Evolutionary conservation across 2,113 vertebrate genomes (phyloP), one percentile per base, ranked within the genome.

Genomic region (Chlamydotis undulata): DNA sequence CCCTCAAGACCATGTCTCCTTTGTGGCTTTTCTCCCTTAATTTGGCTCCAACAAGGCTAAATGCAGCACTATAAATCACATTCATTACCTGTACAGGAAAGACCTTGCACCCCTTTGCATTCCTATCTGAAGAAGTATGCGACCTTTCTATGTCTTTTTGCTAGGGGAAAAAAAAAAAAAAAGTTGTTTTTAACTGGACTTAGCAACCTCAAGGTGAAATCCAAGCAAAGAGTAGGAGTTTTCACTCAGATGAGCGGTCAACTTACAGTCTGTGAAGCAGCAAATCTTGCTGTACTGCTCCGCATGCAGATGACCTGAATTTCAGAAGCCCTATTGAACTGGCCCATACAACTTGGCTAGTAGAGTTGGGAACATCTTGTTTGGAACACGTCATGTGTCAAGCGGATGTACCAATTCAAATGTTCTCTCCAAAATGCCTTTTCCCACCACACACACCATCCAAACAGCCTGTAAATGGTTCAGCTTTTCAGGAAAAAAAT

Each of bases 401-500:
- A 52, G 70, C 11, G 17, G 75, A 65, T 85, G 61, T 55, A 93
- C 52, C 63, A n/a, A 77, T 47, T 67, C 83, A 65, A 74, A 37
- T 41, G 19, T 86, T 93, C 75, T 93, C 77, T 94, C 69, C 29
- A 75, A 84, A 94, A 84, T 87, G 61, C 53, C 47, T 69, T 73
- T 94, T 94, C 70, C 56, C 53, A 75, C 60, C 53, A 75, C 18
- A 14, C 5, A 23, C 6, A 14, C 60, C 21, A 14, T 67, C 74
- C 70, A 81, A 95, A 41, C 57, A 73, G 74, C 69, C 69, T 93
- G 83, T 43, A 78, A 91, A 74, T 60, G 43, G 43, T n/a, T 92
- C 89, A n/a, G 80, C 76, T 96, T 94, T 95, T 94, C 89, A 96
- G 91, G 87, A 39, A 84, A 82, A 59, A 74, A 57, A 7, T 24